Percentiles rank a stretch among this genome's conserved stretches.
phyloP scores from a whole-genome alignment of 2,797 vertebrate genomes.

The Muraenolepis orangiensis region DNA sequence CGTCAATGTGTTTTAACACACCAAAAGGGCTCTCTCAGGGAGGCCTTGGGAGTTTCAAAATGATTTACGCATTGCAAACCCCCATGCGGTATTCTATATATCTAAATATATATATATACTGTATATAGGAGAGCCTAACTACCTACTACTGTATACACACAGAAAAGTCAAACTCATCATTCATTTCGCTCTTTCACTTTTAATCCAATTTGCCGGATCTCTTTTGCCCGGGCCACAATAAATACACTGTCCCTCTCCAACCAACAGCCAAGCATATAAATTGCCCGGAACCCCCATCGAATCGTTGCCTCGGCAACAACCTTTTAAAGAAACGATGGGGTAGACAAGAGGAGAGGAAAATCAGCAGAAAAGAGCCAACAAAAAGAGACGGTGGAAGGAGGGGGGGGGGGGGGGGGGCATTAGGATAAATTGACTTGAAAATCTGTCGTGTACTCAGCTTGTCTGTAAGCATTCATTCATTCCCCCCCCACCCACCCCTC shows the following conservation, averaged over 20 bases:
- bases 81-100: neutral
- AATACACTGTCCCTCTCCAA: neutral
- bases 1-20: neutral
- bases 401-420: too few relatives aligned
- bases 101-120: too few relatives aligned
- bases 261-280: neutral
- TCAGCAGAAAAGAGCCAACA: constrained; percentile 47
- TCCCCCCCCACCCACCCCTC: too few relatives aligned
- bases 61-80: too few relatives aligned
- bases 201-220: neutral
- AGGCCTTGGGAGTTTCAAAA: too few relatives aligned
- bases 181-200: neutral
- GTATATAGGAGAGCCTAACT: neutral
- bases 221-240: neutral
- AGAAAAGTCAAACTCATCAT: neutral
- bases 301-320: neutral
- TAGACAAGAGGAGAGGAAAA: neutral
- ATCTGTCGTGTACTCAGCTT: neutral
- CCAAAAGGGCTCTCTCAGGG: neutral
- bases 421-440: neutral
- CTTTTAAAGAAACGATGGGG: neutral
- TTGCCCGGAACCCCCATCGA: neutral
- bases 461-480: neutral
- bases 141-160: neutral
- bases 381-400: neutral